Evolutionary conservation across 35 echinoderm and acorn worm genomes (phyloP), one percentile per base, ranked within the genome.

Genomic region (Lytechinus pictus): DNA sequence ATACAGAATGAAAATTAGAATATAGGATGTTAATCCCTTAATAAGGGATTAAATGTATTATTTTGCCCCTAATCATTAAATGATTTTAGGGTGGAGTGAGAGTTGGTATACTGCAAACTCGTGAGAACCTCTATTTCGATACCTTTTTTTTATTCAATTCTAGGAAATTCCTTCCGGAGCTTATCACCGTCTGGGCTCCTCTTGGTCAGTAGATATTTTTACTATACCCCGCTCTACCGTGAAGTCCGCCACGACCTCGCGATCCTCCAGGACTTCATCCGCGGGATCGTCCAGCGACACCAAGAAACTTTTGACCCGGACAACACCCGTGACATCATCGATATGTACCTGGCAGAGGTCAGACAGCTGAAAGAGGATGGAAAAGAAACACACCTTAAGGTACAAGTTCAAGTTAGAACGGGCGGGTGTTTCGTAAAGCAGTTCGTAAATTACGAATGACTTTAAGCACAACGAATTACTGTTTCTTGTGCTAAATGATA

Each of bases 321-420:
- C 86, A 93, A 96, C 53, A 79, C 94, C 6, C 95, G 92, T 28
- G 91, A 96, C 53, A 96, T 94, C 86, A 96, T 94, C 61, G 95
- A 94, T 55, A 96, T 96, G 95, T 94, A 96, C 13, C 44, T 87
- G 8, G 66, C 12, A 8, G 92, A 94, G 53, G 61, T 96, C 24
- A 91, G 91, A 16, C 89, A 86, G 89, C 58, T 54, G 87, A 72
- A 92, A 44, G 91, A 91, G 9, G 52, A 27, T 6, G 95, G 95
- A 9, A 92, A 24, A 10, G 88, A 61, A 5, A 86, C 66, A 12
- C 11, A 52, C 28, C 94, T 95, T 19, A 93, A 93, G 92, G 92
- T 93, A 90, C 5, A 79, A 1, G 21, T 5, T 24, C 4, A 44
- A 44, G 33, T 44, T 44, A 44, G 33, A 44, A 44, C 33, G 33